phyloP scores from a whole-genome alignment of 1,140 invertebrate species.

The Drosophila tsacasi region DNA sequence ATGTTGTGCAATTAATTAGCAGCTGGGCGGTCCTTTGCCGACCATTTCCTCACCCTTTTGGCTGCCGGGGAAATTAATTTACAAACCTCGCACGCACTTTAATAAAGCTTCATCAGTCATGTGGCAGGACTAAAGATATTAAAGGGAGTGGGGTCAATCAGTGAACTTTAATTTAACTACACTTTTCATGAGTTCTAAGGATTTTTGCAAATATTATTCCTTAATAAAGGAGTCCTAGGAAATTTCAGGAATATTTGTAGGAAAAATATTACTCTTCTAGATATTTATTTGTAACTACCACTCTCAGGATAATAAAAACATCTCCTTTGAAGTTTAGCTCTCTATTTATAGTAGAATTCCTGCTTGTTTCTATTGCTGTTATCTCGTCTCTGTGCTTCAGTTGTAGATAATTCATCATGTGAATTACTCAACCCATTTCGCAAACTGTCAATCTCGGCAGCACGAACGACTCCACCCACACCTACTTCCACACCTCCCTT shows the following conservation, averaged over 20 bases:
- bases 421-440: constrained; percentile 77
- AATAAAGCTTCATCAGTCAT: constrained; percentile 48
- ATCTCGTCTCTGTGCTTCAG: constrained; percentile 31
- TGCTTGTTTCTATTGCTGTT: constrained; percentile 12
- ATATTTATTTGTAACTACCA: no score
- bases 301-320: neutral
- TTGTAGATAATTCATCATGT: constrained; percentile 66
- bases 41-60: neutral
- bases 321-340: constrained; percentile 8
- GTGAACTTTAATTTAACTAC: neutral
- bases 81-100: constrained; percentile 39
- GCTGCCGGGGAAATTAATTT: constrained; percentile 42
- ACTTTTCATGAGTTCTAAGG: accelerated
- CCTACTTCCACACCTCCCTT: neutral
- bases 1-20: constrained; percentile 70
- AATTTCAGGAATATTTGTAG: neutral
- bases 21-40: constrained; percentile 5
- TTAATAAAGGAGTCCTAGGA: neutral
- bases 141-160: no score
- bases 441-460: constrained; percentile 74
- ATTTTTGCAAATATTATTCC: neutral
- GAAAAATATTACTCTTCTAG: no score
- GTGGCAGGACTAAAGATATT: neutral
- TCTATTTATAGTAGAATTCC: constrained; percentile 12
- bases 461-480: constrained; percentile 29